Conservation (phyloP, 2,113 vertebrate genomes). For the Crotalus helleri region DNA sequence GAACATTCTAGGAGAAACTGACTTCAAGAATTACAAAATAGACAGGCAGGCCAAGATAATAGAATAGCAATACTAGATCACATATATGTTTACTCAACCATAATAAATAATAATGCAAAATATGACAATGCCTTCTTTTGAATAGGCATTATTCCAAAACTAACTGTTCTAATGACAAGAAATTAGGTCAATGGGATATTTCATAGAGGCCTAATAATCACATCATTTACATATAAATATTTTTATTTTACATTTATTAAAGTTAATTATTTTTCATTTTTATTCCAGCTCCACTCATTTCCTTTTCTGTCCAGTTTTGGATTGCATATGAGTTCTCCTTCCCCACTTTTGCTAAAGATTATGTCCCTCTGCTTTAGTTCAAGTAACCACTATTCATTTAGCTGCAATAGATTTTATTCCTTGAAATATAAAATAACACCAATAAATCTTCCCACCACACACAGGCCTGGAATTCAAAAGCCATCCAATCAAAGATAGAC, state of each 20-base stretch:
- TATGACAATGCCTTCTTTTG: not conserved
- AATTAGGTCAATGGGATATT: not conserved
- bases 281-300: not conserved
- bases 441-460: not conserved
- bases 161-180: not conserved
- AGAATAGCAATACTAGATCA: not conserved
- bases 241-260: not conserved
- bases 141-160: not conserved
- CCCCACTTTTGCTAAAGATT: not conserved
- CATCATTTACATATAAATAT: not conserved
- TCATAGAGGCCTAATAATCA: not conserved
- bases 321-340: not conserved
- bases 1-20: not conserved
- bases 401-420: not conserved
- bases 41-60: not conserved
- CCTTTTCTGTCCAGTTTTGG: not conserved
- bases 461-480: not conserved
- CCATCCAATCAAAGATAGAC: not conserved
- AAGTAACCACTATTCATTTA: not conserved
- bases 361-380: not conserved
- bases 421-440: not conserved
- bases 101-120: not conserved
- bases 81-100: not conserved
- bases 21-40: not conserved
- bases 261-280: not conserved